Percentiles rank a stretch among this genome's conserved stretches.
phyloP scores from a whole-genome alignment of 2,797 vertebrate species.

The Cuculus canorus region DNA sequence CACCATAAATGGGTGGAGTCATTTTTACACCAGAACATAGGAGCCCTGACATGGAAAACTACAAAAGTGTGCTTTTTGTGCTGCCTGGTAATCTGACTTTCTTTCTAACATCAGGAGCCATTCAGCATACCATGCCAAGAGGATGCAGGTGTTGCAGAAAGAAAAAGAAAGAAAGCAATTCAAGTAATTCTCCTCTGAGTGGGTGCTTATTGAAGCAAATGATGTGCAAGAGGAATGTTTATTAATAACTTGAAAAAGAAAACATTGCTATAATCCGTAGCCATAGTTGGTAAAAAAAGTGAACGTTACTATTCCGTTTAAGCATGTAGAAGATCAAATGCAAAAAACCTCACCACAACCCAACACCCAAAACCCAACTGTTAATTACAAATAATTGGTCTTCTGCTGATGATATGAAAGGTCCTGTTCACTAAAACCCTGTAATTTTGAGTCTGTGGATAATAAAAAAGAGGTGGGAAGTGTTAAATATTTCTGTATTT shows the following conservation, averaged over 20 bases:
- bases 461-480: neutral
- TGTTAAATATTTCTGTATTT: neutral
- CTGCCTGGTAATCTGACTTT: neutral
- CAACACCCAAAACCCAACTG: neutral
- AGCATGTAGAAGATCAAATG: neutral
- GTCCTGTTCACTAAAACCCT: neutral
- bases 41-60: neutral
- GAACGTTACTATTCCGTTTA: conserved; percentile 25
- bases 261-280: neutral
- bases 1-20: neutral
- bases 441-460: neutral
- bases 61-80: neutral
- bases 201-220: neutral
- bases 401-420: neutral
- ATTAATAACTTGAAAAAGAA: neutral
- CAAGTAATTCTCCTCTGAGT: neutral
- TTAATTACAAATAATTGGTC: conserved; percentile 24
- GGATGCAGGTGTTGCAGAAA: neutral
- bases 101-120: neutral
- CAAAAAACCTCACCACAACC: neutral
- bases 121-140: neutral
- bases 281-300: neutral
- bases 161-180: neutral
- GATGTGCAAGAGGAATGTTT: neutral
- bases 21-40: neutral